Evolutionary conservation across 2,113 vertebrate species (phyloP).

Genomic region (Fulica atra): DNA sequence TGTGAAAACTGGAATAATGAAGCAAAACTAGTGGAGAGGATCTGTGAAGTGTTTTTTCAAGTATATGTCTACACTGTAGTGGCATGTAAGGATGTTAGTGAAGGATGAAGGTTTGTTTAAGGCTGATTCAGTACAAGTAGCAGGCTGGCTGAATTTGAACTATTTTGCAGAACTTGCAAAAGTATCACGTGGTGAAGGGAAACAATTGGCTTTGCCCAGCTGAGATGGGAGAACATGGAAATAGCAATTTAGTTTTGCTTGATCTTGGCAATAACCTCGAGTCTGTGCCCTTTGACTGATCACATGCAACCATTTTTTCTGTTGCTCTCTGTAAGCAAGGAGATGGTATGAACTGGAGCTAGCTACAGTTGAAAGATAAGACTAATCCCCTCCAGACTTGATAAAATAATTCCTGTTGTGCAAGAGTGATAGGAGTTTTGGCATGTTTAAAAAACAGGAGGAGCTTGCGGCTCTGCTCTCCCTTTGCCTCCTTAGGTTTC

Average conservation of each 20-base stretch:
- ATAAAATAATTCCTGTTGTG: slow-evolving; percentile 24
- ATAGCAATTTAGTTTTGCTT: neutral
- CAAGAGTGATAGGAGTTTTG: slow-evolving; percentile 15
- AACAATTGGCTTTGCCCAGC: neutral
- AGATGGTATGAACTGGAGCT: neutral
- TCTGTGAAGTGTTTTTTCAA: neutral
- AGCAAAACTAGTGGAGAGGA: neutral
- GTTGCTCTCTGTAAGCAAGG: neutral
- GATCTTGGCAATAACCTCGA: neutral
- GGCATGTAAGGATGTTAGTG: neutral
- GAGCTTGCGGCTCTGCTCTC: neutral
- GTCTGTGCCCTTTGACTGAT: neutral
- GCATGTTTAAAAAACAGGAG: neutral
- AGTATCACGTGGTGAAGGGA: neutral
- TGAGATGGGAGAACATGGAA: neutral
- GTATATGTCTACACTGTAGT: rapidly evolving
- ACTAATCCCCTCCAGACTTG: neutral
- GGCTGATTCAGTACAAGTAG: neutral
- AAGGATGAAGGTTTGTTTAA: neutral
- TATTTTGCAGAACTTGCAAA: neutral
- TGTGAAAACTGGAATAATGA: neutral
- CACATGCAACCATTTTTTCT: neutral
- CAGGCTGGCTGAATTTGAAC: neutral
- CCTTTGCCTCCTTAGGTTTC: neutral
- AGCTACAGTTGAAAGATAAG: neutral